These are phyloP conservation scores for Papilio machaon DNA, from an alignment of 1,140 invertebrate species.

Conservation along the genomic window DNA sequence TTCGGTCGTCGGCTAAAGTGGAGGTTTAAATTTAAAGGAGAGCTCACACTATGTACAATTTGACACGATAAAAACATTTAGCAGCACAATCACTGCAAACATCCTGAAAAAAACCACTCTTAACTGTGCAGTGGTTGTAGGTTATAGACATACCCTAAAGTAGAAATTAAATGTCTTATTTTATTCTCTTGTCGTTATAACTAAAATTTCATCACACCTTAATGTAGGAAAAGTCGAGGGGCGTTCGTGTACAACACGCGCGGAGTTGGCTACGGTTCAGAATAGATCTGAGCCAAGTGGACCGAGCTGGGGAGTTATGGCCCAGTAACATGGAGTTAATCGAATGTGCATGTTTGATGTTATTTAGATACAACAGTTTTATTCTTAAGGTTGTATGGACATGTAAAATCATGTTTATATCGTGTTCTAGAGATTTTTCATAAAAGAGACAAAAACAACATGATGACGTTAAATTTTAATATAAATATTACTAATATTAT, in stretches of 20 bases:
- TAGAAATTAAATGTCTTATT: no score
- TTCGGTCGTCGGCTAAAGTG: conserved; percentile 27
- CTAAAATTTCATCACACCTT: no score
- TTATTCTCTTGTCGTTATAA: no score
- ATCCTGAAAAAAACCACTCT: not conserved
- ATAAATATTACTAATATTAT: no score
- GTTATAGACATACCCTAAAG: not conserved
- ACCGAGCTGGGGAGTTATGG: conserved; percentile 21
- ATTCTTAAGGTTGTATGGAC: not conserved
- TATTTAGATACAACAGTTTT: conserved; percentile 13
- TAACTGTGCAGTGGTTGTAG: not conserved
- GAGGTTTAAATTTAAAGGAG: conserved; percentile 21
- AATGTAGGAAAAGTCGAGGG: not conserved
- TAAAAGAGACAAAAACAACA: no score
- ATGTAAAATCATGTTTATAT: not conserved
- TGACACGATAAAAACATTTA: not conserved
- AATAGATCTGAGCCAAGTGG: conserved; percentile 4
- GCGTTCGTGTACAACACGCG: conserved; percentile 3
- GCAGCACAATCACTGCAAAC: not conserved
- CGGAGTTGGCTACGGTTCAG: conserved; percentile 29
- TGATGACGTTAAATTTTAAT: no score
- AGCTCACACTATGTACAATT: not conserved
- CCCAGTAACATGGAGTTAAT: conserved; percentile 14
- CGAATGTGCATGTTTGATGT: conserved; percentile 28
- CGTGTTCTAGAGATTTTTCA: no score